These are phyloP conservation scores for Danio kyathit DNA, from an alignment of 2,797 vertebrate species.

Conservation along the genomic window DNA sequence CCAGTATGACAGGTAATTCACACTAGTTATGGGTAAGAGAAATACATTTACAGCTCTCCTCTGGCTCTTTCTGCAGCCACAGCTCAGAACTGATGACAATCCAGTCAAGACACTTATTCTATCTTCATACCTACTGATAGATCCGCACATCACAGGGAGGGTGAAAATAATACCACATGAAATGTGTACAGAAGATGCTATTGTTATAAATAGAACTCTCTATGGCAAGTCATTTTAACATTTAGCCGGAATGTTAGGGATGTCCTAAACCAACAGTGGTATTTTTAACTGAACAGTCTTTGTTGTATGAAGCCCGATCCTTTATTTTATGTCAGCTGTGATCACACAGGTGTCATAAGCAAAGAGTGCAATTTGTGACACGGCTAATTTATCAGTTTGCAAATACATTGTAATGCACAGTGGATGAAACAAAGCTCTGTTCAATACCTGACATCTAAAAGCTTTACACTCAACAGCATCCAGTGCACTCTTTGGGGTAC, in stretches of 20 bases:
- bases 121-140: conserved; percentile 21
- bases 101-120: conserved; percentile 27
- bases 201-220: neutral
- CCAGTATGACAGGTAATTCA: conserved; percentile 44
- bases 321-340: no score
- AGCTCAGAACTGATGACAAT: conserved; percentile 24
- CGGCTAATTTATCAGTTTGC: no score
- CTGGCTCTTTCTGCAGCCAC: conserved; percentile 22
- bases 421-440: no score
- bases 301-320: no score
- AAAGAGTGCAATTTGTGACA: no score
- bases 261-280: no score
- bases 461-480: no score
- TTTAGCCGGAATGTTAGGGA: neutral
- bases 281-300: no score
- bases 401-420: no score
- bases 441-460: no score
- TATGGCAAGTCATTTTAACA: neutral
- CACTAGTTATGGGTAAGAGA: conserved; percentile 48
- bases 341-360: no score
- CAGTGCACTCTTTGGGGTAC: no score
- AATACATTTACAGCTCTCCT: conserved; percentile 49
- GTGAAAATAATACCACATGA: neutral
- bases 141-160: neutral
- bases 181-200: neutral